These are phyloP conservation scores for Drosophila hamatofila DNA, from an alignment of 2,888 invertebrate species.

Conservation along the genomic window DNA sequence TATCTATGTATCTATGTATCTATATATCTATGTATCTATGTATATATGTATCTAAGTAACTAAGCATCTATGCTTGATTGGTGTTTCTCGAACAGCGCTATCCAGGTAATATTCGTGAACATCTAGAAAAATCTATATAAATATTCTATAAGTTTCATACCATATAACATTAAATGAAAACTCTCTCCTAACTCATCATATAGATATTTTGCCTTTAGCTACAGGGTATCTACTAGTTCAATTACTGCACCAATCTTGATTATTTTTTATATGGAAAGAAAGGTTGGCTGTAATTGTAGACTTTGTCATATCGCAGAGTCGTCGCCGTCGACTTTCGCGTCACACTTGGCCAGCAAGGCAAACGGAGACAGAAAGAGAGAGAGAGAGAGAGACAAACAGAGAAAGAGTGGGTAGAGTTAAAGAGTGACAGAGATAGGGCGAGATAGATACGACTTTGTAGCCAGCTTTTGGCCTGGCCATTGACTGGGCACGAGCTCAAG, in stretches of 20 bases:
- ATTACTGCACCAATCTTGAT: not conserved
- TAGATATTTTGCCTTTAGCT: not conserved
- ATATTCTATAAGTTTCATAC: too few relatives aligned
- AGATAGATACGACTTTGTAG: constrained; percentile 14
- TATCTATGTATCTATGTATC: too few relatives aligned
- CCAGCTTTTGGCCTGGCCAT: constrained; percentile 47
- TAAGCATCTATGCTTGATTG: too few relatives aligned
- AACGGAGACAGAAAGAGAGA: not conserved
- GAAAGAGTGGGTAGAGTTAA: not conserved
- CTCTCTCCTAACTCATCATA: not conserved
- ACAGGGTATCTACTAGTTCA: constrained; percentile 6
- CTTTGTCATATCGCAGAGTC: constrained; percentile 52
- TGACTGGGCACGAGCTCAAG: constrained; percentile 50
- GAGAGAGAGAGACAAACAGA: not conserved
- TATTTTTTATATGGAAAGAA: constrained; percentile 37
- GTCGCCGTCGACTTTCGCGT: constrained; percentile 75
- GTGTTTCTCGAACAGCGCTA: too few relatives aligned
- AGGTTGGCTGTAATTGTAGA: constrained; percentile 65
- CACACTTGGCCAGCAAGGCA: constrained; percentile 68
- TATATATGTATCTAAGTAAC: too few relatives aligned
- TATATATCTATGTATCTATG: too few relatives aligned
- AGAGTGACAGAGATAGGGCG: not conserved
- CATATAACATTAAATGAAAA: not conserved
- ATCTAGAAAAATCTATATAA: too few relatives aligned
- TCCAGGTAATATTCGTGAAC: too few relatives aligned